phyloP scores from a whole-genome alignment of 1,140 invertebrate species.

The Oppia nitens region DNA sequence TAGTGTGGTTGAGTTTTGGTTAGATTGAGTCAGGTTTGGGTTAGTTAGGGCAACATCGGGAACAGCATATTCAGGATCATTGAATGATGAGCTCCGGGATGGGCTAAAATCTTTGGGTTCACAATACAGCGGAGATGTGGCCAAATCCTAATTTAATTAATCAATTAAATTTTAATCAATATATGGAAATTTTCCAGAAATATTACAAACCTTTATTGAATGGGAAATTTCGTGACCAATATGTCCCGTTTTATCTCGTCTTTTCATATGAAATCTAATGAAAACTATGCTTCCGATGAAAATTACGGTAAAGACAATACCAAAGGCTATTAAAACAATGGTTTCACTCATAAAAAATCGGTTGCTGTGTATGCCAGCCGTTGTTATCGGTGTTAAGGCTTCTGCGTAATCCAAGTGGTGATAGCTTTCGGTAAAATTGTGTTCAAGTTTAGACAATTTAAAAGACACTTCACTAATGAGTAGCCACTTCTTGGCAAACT shows the following conservation, averaged over 20 bases:
- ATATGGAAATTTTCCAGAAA: no score
- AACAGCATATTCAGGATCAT: constrained; percentile 16
- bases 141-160: constrained; percentile 3
- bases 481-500: constrained; percentile 62
- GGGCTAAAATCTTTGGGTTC: constrained; percentile 4
- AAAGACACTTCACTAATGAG: constrained; percentile 56
- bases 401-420: no score
- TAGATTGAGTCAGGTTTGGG: no score
- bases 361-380: neutral
- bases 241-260: constrained; percentile 1
- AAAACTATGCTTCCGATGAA: neutral
- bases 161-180: no score
- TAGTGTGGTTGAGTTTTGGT: neutral
- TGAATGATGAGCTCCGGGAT: neutral
- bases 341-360: neutral
- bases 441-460: neutral
- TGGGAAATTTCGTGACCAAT: no score
- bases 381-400: constrained; percentile 1
- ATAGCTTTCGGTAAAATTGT: no score
- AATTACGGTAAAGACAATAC: neutral
- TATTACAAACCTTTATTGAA: no score
- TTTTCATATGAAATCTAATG: neutral
- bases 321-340: neutral
- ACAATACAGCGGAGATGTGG: constrained; percentile 11
- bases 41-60: constrained; percentile 6